Evolutionary conservation across 1,140 invertebrate species (phyloP), one percentile per base, ranked within the genome.

Genomic region (Calephelis virginiensis): DNA sequence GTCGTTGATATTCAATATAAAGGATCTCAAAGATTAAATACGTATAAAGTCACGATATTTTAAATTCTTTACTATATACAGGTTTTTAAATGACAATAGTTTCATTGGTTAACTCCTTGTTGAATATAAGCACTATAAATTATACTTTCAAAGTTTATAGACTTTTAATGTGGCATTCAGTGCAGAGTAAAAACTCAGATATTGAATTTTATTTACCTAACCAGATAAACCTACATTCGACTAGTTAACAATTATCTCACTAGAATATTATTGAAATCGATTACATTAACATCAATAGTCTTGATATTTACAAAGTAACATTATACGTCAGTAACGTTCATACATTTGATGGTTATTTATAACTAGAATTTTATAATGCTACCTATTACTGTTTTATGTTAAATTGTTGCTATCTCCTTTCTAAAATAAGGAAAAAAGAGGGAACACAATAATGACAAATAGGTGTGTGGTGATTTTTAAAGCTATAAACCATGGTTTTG

Each of bases 231-330:
- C 38, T 53, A 53, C 47, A 47, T n/a, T 56, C 62, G 13, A 70
- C 45, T 66, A 63, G 49, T 70, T 40, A 66, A 70, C 64, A 66
- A 65, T 63, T 38, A 70, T 66, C 64, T 70, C 68, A 70, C 64
- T 66, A 60, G 40, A 43, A 37, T 64, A 59, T 64, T 61, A 48
- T 17, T 17, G 45, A 48, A 43, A 40, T 46, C 1, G 62, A 62
- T 14, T 17, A 63, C 45, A 17, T 48, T 28, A 56, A 50, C 48
- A 64, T 64, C 14, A 14, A 56, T 56, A 28, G 8, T 50, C 17
- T 12, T 47, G 17, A 47, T 28, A 48, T 45, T 45, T 64, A 64
- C 64, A 60, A 64, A 63, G 60, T 70, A 61, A 61, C 60, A 45
- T 14, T 43, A 45, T 40, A 61, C 28, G n/a, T 61, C 12, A 40